A percentile compares a stretch with the other conserved stretches of the same genome.
phyloP scores from a whole-genome alignment of 53 echinoderm and acorn worm genomes.

The Arbacia lixula region DNA sequence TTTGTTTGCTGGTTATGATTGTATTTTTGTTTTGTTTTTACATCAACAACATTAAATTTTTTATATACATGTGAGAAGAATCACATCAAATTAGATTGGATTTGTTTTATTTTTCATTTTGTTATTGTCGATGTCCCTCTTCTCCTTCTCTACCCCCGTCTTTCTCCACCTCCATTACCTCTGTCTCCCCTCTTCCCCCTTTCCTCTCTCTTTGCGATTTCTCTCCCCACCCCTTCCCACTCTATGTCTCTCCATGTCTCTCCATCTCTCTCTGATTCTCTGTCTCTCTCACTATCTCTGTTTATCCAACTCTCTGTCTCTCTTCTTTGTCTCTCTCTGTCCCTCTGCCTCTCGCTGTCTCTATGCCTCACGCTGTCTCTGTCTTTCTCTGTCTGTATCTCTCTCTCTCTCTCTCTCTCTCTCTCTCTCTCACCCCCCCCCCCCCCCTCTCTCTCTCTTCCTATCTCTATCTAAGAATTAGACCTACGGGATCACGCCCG shows the following conservation, averaged over 20 bases:
- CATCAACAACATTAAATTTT: no score
- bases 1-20: slow-evolving; percentile 19
- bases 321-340: not conserved
- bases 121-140: no score
- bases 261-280: not conserved
- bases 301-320: not conserved
- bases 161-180: not conserved
- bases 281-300: not conserved
- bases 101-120: no score
- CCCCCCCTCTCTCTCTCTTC: not conserved
- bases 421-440: not conserved
- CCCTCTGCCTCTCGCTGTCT: not conserved
- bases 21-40: no score
- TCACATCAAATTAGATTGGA: no score
- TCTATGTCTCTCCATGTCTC: not conserved
- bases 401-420: not conserved
- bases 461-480: not conserved
- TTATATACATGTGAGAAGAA: no score
- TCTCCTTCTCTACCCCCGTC: not conserved
- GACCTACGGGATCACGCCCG: no score
- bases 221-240: not conserved
- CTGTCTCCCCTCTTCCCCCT: not conserved
- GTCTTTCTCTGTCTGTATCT: no score
- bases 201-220: not conserved
- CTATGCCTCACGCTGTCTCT: not conserved